A percentile compares a stretch with the other conserved stretches of the same genome.
phyloP scores from a whole-genome alignment of 2,888 invertebrate species.

The Isotomurus palustris region DNA sequence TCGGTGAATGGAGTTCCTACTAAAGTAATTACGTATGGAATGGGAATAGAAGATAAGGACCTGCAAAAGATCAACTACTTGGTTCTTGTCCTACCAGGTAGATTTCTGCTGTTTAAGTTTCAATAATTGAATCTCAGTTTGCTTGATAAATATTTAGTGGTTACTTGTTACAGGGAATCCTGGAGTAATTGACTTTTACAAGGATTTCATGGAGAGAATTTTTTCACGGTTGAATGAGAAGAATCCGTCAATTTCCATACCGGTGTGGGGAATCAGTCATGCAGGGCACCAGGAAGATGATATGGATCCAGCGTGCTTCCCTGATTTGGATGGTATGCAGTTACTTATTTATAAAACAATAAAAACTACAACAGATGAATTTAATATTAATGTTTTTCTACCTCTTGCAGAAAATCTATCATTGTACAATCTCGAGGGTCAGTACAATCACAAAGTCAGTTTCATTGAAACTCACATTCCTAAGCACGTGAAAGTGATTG shows the following conservation, averaged over 20 bases:
- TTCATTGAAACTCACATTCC: conserved; percentile 73
- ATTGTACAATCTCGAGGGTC: conserved; percentile 70
- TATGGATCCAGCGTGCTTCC: neutral
- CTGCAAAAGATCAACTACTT: conserved; percentile 59
- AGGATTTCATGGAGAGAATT: conserved; percentile 64
- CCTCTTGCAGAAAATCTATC: conserved; percentile 53
- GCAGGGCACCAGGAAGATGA: conserved; percentile 66
- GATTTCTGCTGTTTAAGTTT: conserved; percentile 5
- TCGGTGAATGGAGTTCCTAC: conserved; percentile 65
- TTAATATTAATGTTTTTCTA: neutral
- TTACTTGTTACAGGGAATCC: conserved; percentile 70
- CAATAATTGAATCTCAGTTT: too few relatives aligned
- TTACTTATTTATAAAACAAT: neutral
- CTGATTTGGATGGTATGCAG: neutral
- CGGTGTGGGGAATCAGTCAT: conserved; percentile 77
- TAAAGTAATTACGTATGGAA: conserved; percentile 67
- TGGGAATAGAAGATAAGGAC: conserved; percentile 60
- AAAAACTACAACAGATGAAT: neutral
- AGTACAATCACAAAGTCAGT: conserved; percentile 71
- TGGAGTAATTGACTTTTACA: conserved; percentile 76
- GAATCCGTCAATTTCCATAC: conserved; percentile 53
- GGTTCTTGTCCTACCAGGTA: conserved; percentile 68
- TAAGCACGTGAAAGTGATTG: conserved; percentile 65
- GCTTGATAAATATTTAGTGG: neutral
- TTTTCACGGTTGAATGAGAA: conserved; percentile 55